These are phyloP conservation scores for Orthosia cruda DNA, from an alignment of 2,888 invertebrate genomes.

Conservation along the genomic window DNA sequence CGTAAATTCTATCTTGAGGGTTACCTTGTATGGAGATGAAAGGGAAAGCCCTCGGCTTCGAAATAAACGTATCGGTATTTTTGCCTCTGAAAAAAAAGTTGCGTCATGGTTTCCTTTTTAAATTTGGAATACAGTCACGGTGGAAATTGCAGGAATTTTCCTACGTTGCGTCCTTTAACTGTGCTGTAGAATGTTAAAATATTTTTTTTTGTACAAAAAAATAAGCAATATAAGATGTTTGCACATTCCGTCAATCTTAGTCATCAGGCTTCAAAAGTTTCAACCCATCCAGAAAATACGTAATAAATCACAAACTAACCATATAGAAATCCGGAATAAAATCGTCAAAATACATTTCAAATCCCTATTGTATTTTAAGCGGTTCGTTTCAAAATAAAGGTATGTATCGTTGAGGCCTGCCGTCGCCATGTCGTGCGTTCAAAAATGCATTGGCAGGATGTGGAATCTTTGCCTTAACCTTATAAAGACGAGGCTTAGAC, in stretches of 20 bases:
- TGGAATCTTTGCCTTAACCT: constrained; percentile 76
- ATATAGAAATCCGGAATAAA: constrained; percentile 54
- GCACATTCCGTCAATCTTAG: constrained; percentile 34
- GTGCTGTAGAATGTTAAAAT: constrained; percentile 1
- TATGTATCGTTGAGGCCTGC: constrained; percentile 54
- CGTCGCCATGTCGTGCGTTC: constrained; percentile 62
- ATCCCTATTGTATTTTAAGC: constrained; percentile 78
- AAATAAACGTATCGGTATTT: constrained; percentile 61
- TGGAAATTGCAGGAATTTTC: constrained; percentile 14
- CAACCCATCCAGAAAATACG: constrained; percentile 36
- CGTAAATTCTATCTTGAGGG: constrained; percentile 79
- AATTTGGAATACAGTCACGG: not conserved
- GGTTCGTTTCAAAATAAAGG: constrained; percentile 66
- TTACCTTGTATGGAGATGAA: constrained; percentile 78
- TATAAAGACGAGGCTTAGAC: constrained; percentile 76
- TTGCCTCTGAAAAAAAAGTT: constrained; percentile 44
- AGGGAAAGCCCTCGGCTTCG: constrained; percentile 77
- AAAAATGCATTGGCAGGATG: constrained; percentile 64
- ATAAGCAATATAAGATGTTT: not conserved
- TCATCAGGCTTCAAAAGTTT: constrained; percentile 20
- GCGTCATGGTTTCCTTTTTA: constrained; percentile 14
- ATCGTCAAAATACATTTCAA: constrained; percentile 59
- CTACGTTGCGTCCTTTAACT: not conserved
- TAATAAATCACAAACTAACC: constrained; percentile 44
- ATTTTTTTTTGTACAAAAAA: too few species aligned